Base-by-base conservation (phyloP, 2,113 vertebrate species). In the Gobiocypris rarus region DNA sequence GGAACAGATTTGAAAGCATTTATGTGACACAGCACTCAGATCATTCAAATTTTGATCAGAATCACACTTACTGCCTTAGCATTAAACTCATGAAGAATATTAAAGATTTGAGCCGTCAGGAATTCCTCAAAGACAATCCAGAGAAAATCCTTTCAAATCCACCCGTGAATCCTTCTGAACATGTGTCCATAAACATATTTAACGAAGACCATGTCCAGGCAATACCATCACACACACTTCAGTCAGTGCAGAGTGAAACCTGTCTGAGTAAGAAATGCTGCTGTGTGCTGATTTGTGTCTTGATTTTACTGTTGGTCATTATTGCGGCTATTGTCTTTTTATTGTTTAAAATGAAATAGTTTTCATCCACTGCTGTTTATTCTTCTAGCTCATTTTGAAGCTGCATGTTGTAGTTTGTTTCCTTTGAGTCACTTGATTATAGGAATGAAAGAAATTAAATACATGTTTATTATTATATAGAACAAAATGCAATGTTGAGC, bases 21-120 rank as follows among this genome's bases (percentile, higher is more conserved):
- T 89, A 74, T 61, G 86, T 87, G 75, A 89, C 84, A 0, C 59
- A 78, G 48, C 88, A 89, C 61, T 38, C 38, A 38, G 38, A 17
- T 58, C 17, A 2, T 1, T 38, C 45, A 2, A n/a, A n/a, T 1
- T 87, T 86, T 54, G 76, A 86, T 54, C 81, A 28, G 5, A 26
- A 75, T 2, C 43, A 75, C 70, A 89, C 85, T 3, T 85, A 81
- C 71, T 0, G 41, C 17, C 45, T 84, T 70, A 71, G 71, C 48
- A 24, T 10, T 0, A 7, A 19, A 1, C 81, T 89, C 24, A 28
- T 83, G 1, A 3, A 52, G 71, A 11, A 10, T 19, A 75, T 83
- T 45, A 4, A 50, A 15, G 28, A 52, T 14, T 50, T 61, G 3
- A 67, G 6, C 24, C 14, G 15, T 14, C 1, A 31, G 24, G 24